Evolutionary conservation across 2,797 vertebrate genomes (phyloP), one percentile per base, ranked within the genome.

Genomic region (Microctenopoma steveboyesi): DNA sequence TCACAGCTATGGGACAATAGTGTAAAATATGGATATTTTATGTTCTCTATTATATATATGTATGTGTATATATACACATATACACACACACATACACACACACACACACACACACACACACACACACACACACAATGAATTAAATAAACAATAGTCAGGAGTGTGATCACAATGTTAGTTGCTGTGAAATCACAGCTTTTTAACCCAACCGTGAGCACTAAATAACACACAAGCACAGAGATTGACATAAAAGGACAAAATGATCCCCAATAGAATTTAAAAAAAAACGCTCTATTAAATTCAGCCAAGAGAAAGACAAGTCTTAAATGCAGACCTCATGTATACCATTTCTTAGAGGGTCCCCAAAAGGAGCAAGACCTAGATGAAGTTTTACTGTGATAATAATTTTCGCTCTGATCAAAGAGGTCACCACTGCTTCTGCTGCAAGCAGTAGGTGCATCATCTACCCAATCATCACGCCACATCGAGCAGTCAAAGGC

Each of bases 211-310:
- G 76, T 68, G 74, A 89, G 83, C 82, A 89, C 89, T 88, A 90
- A 86, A 84, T 83, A 89, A 91, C 89, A 90, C 88, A 90, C 89
- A 86, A 92, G 89, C 89, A 92, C 86, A 88, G 81, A 89, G 83
- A 88, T 85, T 13, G 83, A 92, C 80, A 83, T 84, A 85, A 91
- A 88, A 89, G 75, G 81, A 91, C 84, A 89, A 89, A 86, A 90
- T 89, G 83, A 89, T 91, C 86, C 88, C 81, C 78, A 70, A 73
- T 83, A 92, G 80, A 84, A 83, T 85, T 65, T 74, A 78, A 67
- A 51, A 60, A 65, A 85, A 92, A 92, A 91, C 78, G 86, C 83
- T 85, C 90, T 90, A 86, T 85, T 91, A 88, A 92, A 90, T 86
- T 91, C 85, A 87, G 82, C 82, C 80, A 84, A 89, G 89, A 83